These are phyloP conservation scores for Pseudomyrmex concolor DNA, from an alignment of 1,140 invertebrate genomes.

Conservation along the genomic window DNA sequence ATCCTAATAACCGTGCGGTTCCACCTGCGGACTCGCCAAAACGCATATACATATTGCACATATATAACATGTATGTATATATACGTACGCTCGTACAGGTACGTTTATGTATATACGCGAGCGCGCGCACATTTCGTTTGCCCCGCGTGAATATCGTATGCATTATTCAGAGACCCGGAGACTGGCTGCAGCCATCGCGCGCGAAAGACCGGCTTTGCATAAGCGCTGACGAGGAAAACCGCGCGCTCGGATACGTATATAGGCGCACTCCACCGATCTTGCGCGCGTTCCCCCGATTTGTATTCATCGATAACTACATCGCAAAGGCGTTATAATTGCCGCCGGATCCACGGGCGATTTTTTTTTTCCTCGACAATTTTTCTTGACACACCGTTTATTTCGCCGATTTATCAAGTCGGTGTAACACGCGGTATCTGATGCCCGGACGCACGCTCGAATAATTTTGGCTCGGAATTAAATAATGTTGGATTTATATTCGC, in stretches of 20 bases:
- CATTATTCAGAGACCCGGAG: conserved; percentile 77
- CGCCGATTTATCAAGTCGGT: conserved; percentile 12
- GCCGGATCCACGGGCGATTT: background rate
- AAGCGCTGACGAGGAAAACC: conserved; percentile 73
- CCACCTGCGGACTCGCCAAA: conserved; percentile 76
- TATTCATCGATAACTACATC: conserved; percentile 62
- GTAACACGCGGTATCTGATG: conserved; percentile 1
- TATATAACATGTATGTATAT: conserved; percentile 20
- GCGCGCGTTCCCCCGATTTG: conserved; percentile 53
- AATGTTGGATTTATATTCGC: too few relatives aligned
- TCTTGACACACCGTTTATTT: background rate
- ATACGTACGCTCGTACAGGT: conserved; percentile 12
- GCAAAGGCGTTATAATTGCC: conserved; percentile 61
- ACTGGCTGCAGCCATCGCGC: conserved; percentile 63
- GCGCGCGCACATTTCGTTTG: conserved; percentile 69
- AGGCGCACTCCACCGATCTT: conserved; percentile 16
- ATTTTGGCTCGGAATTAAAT: background rate
- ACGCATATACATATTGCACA: conserved; percentile 53
- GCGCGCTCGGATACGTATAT: conserved; percentile 54
- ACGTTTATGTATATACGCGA: conserved; percentile 12
- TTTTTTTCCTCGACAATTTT: conserved; percentile 11
- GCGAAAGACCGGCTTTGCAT: conserved; percentile 71
- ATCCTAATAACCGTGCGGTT: conserved; percentile 79
- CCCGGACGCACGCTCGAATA: background rate
- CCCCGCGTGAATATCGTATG: conserved; percentile 74